Evolutionary conservation across 2,888 invertebrate species (phyloP).

Genomic region (Caenorhabditis afra): DNA sequence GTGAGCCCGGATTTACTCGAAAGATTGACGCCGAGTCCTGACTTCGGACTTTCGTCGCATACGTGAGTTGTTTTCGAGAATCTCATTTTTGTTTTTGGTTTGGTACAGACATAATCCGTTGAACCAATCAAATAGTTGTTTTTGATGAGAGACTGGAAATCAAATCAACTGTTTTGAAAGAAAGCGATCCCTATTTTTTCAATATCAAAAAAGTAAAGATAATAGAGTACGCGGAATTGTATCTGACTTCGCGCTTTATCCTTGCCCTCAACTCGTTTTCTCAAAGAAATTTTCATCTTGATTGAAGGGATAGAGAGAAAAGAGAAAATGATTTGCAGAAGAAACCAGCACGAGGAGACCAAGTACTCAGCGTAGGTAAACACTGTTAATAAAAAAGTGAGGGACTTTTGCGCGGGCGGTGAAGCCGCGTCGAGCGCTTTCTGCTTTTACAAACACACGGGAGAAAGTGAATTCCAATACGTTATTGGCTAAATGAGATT

Average conservation of each 20-base stretch:
- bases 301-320: not conserved
- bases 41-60: conserved; percentile 43
- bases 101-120: conserved; percentile 19
- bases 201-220: too few species aligned
- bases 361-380: conserved; percentile 46
- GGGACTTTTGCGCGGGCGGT: conserved; percentile 45
- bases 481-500: conserved; percentile 17
- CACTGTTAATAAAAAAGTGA: conserved; percentile 34
- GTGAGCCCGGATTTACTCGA: conserved; percentile 50
- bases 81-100: conserved; percentile 5
- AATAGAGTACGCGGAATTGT: not conserved
- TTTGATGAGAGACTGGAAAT: not conserved
- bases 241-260: conserved; percentile 5
- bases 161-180: too few species aligned
- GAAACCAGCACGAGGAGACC: conserved; percentile 23
- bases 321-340: conserved; percentile 1
- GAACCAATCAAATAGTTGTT: not conserved
- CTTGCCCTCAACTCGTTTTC: conserved; percentile 4
- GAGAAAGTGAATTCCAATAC: conserved; percentile 6
- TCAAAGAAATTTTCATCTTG: not conserved
- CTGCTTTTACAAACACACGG: conserved; percentile 43
- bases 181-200: too few species aligned
- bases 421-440: conserved; percentile 14
- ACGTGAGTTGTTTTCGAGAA: conserved; percentile 41
- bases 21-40: conserved; percentile 20